phyloP scores from a whole-genome alignment of 2,113 vertebrate species.

The Rissa tridactyla region DNA sequence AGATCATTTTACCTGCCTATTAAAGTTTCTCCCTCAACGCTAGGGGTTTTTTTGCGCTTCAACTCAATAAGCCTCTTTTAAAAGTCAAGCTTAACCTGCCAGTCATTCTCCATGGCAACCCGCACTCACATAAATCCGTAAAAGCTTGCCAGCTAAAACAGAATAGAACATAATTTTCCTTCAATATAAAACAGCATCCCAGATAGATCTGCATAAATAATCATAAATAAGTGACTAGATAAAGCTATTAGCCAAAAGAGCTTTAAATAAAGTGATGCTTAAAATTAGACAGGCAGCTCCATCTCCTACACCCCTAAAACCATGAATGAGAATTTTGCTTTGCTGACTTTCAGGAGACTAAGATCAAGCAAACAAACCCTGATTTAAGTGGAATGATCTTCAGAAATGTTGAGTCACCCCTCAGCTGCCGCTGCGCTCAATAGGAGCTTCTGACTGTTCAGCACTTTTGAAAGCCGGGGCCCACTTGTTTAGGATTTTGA shows the following conservation, averaged over 20 bases:
- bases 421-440: background rate
- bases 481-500: background rate
- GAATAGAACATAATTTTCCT: background rate
- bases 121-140: background rate
- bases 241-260: background rate
- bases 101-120: conserved; percentile 20
- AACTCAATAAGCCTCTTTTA: background rate
- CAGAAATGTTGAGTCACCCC: conserved; percentile 6
- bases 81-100: background rate
- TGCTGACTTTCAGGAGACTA: background rate
- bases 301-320: background rate
- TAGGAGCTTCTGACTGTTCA: background rate
- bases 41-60: background rate
- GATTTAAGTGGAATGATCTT: background rate
- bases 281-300: background rate
- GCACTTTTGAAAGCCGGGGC: background rate
- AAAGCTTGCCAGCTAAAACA: background rate
- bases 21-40: background rate
- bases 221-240: background rate
- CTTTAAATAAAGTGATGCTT: background rate
- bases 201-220: background rate
- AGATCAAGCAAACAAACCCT: background rate
- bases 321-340: background rate
- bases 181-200: background rate
- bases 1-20: background rate